Conservation (phyloP, 1,140 invertebrate species). For the Lordiphosa stackelbergi region DNA sequence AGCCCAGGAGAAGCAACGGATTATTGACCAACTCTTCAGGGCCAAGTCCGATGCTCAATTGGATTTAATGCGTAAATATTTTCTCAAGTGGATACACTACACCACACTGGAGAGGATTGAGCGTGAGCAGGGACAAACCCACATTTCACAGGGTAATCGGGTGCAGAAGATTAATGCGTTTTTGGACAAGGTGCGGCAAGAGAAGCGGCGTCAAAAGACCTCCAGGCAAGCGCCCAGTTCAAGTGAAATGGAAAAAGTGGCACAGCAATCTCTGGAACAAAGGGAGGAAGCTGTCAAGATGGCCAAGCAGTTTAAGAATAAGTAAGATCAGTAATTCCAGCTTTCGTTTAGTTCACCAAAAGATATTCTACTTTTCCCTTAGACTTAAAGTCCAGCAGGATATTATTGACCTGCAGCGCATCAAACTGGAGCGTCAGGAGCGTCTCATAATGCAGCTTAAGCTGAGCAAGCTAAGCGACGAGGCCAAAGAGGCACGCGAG, state of each 20-base stretch:
- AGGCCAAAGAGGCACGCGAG: slow-evolving; percentile 79
- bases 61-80: slow-evolving; percentile 70
- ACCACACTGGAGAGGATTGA: slow-evolving; percentile 69
- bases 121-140: slow-evolving; percentile 36
- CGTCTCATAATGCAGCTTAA: slow-evolving; percentile 82
- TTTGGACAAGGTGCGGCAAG: slow-evolving; percentile 72
- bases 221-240: slow-evolving; percentile 1
- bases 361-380: neutral
- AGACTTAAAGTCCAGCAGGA: slow-evolving; percentile 81
- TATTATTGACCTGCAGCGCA: slow-evolving; percentile 81
- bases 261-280: slow-evolving; percentile 33
- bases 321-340: slow-evolving; percentile 35
- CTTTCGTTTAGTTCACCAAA: too few relatives aligned
- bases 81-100: slow-evolving; percentile 74
- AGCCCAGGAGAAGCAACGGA: slow-evolving; percentile 54
- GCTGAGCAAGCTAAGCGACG: slow-evolving; percentile 81
- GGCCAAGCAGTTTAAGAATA: slow-evolving; percentile 71
- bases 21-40: slow-evolving; percentile 64
- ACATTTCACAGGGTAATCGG: slow-evolving; percentile 38
- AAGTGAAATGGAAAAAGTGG: slow-evolving; percentile 13
- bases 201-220: slow-evolving; percentile 56
- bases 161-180: slow-evolving; percentile 75
- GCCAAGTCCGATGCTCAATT: slow-evolving; percentile 32
- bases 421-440: slow-evolving; percentile 82
- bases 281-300: slow-evolving; percentile 43